A percentile compares a stretch with the other conserved stretches of the same genome.
phyloP scores from a whole-genome alignment of 1,140 invertebrate genomes.

The Sweltsa coloradensis region DNA sequence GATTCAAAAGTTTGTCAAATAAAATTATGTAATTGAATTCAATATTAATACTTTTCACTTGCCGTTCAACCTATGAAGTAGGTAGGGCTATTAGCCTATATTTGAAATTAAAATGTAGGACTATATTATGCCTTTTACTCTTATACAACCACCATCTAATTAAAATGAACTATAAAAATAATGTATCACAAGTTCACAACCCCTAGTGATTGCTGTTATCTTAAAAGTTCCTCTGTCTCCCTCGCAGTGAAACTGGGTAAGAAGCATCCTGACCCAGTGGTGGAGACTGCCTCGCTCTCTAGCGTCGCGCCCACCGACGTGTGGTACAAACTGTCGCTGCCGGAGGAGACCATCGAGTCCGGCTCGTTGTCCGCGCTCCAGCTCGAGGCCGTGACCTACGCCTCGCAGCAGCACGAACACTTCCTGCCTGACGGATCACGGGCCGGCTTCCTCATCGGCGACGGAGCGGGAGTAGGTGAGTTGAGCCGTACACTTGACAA shows the following conservation, averaged over 20 bases:
- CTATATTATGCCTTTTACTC: conserved; percentile 2
- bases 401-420: conserved; percentile 91
- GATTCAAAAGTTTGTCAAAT: no score
- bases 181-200: no score
- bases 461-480: no score
- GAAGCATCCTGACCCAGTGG: conserved; percentile 98
- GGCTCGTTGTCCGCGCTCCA: conserved; percentile 90
- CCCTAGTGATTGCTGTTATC: conserved; percentile 8
- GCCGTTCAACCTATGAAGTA: no score
- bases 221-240: conserved; percentile 14
- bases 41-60: neutral
- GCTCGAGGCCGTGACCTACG: conserved; percentile 92
- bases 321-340: conserved; percentile 77
- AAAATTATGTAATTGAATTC: no score
- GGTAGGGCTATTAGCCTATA: no score
- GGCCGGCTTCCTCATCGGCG: conserved; percentile 93
- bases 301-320: conserved; percentile 94
- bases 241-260: conserved; percentile 76
- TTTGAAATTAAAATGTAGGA: no score
- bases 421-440: conserved; percentile 79
- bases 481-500: no score
- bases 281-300: conserved; percentile 94
- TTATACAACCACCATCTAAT: neutral
- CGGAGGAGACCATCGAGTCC: conserved; percentile 69
- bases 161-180: conserved; percentile 3